Conservation (phyloP, 2,888 invertebrate species). For the Eristalinus sepulchralis region DNA sequence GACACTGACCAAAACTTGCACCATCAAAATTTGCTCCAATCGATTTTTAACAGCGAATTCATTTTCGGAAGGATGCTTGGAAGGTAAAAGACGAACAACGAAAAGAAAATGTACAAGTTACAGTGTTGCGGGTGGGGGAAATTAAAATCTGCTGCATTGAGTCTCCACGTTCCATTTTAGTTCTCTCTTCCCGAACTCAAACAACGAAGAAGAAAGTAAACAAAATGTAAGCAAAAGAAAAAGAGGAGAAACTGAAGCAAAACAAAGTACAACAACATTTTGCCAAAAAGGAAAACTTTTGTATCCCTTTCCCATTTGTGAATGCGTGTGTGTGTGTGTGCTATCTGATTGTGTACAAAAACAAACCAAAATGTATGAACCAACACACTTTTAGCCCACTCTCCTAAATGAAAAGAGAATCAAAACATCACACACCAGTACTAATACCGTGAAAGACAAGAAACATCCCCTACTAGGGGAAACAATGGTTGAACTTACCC, state of each 20-base stretch:
- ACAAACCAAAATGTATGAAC: conserved; percentile 3
- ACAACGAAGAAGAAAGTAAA: neutral
- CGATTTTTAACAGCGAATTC: conserved; percentile 10
- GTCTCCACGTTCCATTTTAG: neutral
- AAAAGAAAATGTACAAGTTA: neutral
- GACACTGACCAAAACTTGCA: conserved; percentile 20
- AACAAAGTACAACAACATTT: neutral
- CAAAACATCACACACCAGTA: neutral
- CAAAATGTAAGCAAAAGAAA: neutral
- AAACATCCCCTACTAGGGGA: neutral
- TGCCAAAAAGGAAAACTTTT: neutral
- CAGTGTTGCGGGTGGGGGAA: conserved; percentile 46
- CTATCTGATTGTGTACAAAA: conserved; percentile 53
- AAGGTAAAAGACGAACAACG: neutral
- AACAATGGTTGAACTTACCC: conserved; percentile 78
- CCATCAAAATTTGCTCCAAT: conserved; percentile 9
- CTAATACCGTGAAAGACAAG: neutral
- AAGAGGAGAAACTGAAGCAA: neutral
- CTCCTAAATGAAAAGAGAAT: neutral
- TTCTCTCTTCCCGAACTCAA: neutral
- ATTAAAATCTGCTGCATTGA: conserved; percentile 59
- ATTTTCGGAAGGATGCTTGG: neutral
- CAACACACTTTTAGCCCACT: neutral
- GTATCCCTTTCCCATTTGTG: conserved; percentile 59
- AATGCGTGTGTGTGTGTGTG: neutral